These are phyloP conservation scores for Toxostoma redivivum DNA, from an alignment of 2,113 vertebrate genomes.

Conservation along the genomic window DNA sequence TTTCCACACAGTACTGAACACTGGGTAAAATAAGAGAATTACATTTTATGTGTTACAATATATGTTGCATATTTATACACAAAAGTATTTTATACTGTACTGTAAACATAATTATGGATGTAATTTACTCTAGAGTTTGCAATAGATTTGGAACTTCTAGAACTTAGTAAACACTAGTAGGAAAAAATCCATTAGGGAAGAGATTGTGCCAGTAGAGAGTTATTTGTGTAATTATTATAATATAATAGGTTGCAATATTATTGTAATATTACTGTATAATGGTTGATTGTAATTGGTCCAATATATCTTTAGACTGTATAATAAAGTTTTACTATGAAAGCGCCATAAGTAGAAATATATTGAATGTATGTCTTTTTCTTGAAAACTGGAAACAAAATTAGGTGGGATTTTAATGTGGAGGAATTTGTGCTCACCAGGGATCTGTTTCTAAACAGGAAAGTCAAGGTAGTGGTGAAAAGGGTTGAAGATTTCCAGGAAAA, in stretches of 20 bases:
- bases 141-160: background rate
- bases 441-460: conserved; percentile 45
- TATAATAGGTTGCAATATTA: background rate
- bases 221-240: background rate
- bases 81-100: background rate
- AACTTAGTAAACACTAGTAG: background rate
- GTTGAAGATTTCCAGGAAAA: conserved; percentile 32
- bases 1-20: background rate
- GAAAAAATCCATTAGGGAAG: background rate
- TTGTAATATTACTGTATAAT: background rate
- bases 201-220: background rate
- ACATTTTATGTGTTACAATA: background rate
- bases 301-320: background rate
- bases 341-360: background rate
- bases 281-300: background rate
- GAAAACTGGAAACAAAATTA: conserved; percentile 24
- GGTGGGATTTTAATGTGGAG: background rate
- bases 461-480: background rate
- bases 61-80: background rate
- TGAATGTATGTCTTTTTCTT: background rate
- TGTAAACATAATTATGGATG: background rate
- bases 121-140: background rate
- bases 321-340: background rate
- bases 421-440: background rate
- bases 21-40: background rate